Conservation (phyloP, 2,797 vertebrate genomes). For the Glyptemys insculpta region DNA sequence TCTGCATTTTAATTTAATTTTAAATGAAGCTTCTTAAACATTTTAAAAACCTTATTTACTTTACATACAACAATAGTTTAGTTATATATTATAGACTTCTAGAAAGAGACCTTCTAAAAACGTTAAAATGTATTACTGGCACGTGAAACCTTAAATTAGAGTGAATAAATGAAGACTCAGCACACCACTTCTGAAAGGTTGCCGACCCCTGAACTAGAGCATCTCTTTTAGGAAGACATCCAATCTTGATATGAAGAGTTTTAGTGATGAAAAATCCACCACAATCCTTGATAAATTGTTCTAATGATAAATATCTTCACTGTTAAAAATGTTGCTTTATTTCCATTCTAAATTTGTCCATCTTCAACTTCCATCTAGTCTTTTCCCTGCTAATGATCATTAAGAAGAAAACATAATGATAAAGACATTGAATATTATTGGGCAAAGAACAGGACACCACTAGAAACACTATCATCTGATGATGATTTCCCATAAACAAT, state of each 20-base stretch:
- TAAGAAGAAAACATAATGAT: background rate
- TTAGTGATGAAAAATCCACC: background rate
- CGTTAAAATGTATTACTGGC: no score
- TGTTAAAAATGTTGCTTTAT: background rate
- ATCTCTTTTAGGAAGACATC: background rate
- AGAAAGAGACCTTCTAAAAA: no score
- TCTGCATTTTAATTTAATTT: no score
- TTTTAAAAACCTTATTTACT: no score
- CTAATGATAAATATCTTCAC: background rate
- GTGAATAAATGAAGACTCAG: no score
- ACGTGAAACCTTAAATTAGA: no score
- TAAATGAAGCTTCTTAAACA: no score
- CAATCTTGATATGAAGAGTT: background rate
- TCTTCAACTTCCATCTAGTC: background rate
- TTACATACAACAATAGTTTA: no score
- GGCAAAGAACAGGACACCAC: background rate
- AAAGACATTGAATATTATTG: background rate
- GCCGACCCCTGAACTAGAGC: background rate
- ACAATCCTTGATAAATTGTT: background rate
- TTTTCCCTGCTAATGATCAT: background rate
- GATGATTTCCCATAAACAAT: background rate
- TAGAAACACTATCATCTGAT: background rate
- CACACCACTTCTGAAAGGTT: no score
- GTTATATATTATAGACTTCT: no score
- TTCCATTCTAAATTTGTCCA: background rate